A percentile compares a stretch with the other conserved stretches of the same genome.
Evolutionary conservation across 1,140 invertebrate genomes (phyloP).

Genomic region (Drosophila leontia): DNA sequence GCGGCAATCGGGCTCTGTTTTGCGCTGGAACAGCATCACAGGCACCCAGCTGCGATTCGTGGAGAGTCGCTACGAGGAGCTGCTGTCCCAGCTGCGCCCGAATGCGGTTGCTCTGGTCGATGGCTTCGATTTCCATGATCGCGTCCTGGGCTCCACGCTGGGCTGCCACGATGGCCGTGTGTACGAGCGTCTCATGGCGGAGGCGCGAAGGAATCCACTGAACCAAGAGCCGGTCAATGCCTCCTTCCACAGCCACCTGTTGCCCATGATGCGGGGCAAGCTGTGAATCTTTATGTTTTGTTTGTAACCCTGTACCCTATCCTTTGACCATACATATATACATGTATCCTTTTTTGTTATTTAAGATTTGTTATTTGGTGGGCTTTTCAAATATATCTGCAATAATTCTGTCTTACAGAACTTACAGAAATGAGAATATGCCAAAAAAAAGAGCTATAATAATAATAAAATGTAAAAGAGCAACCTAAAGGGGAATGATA

Average conservation of each 20-base stretch:
- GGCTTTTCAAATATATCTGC: neutral
- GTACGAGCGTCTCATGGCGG: slow-evolving; percentile 94
- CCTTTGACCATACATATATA: too few relatives aligned
- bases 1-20: slow-evolving; percentile 90
- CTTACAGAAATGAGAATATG: too few relatives aligned
- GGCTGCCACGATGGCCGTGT: slow-evolving; percentile 96
- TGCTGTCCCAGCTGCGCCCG: slow-evolving; percentile 90
- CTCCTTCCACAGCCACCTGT: slow-evolving; percentile 90
- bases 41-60: slow-evolving; percentile 88
- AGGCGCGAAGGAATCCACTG: slow-evolving; percentile 93
- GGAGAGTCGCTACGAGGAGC: slow-evolving; percentile 88
- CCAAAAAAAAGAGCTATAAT: too few relatives aligned
- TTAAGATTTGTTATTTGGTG: neutral
- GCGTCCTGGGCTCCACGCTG: slow-evolving; percentile 91
- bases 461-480: too few relatives aligned
- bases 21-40: slow-evolving; percentile 88
- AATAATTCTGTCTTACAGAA: too few relatives aligned
- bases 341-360: neutral
- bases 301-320: neutral
- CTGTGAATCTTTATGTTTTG: slow-evolving; percentile 83
- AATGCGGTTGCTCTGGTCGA: slow-evolving; percentile 96
- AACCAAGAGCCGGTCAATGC: slow-evolving; percentile 92
- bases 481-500: too few relatives aligned
- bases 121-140: slow-evolving; percentile 94
- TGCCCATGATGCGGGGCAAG: slow-evolving; percentile 90